Percentiles rank a stretch among this genome's conserved stretches.
phyloP scores from a whole-genome alignment of 2,888 invertebrate genomes.

The Chydorus sphaericus region DNA sequence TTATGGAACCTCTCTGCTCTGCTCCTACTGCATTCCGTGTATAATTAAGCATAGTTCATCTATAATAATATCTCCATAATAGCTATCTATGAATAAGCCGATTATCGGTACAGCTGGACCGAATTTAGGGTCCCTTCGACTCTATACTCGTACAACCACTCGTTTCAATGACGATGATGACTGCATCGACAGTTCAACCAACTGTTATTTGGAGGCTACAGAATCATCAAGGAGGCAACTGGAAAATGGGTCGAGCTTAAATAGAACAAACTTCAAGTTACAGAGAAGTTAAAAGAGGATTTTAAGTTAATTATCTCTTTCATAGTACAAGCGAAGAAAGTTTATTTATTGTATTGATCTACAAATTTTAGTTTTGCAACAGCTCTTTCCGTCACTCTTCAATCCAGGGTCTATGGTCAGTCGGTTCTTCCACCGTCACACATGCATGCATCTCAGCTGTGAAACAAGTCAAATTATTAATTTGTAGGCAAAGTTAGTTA shows the following conservation, averaged over 20 bases:
- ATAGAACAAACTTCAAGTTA: slow-evolving; percentile 31
- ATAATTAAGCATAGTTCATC: slow-evolving; percentile 13
- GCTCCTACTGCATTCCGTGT: slow-evolving; percentile 32
- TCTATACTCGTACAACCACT: slow-evolving; percentile 29
- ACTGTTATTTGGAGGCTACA: slow-evolving; percentile 37
- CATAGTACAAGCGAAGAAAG: no score
- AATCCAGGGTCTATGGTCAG: no score
- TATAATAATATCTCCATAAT: slow-evolving; percentile 21
- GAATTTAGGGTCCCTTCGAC: slow-evolving; percentile 34
- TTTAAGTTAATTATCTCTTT: neutral
- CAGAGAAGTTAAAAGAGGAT: slow-evolving; percentile 20
- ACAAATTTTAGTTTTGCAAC: no score
- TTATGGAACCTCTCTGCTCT: slow-evolving; percentile 39
- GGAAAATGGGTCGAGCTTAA: slow-evolving; percentile 36
- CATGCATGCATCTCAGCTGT: no score
- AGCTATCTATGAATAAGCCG: slow-evolving; percentile 42
- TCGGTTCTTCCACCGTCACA: no score
- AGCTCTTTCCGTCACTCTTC: no score
- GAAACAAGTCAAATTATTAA: no score
- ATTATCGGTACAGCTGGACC: slow-evolving; percentile 41
- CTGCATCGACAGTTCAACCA: neutral
- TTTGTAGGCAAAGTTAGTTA: no score
- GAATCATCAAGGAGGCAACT: slow-evolving; percentile 40
- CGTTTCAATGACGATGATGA: slow-evolving; percentile 19
- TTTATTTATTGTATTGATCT: no score